Base-by-base conservation (phyloP, 2,113 vertebrate species). In the Sinocyclocheilus maitianheensis region DNA sequence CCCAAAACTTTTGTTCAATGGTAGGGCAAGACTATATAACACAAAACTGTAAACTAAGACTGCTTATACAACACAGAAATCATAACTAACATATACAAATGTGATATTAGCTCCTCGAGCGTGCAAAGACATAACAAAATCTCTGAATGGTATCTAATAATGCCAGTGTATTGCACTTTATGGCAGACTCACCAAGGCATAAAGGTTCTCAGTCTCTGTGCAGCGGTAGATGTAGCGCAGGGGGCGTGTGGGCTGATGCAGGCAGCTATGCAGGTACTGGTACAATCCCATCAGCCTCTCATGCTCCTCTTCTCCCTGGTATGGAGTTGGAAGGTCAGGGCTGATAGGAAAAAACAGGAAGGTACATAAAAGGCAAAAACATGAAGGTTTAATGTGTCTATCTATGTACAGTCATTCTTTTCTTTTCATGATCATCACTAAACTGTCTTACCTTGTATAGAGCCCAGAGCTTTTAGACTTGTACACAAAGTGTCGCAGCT, bases 381-480 rank as follows among this genome's bases (percentile, higher is more conserved):
- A n/a, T 48, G 2, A 75, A n/a, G 37, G 3, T 37, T 26, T 34
- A 40, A 72, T 72, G 69, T 40, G 26, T 40, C 69, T 40, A 40
- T 34, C 37, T 74, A 12, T 40, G 9, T 37, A 37, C 30, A 65
- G 18, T 10, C 12, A 67, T 30, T 46, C 9, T 46, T 46, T 30
- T 55, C n/a, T 43, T 43, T 46, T 46, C 43, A 53, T 51, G 75
- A 76, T 53, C 24, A 77, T 18, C n/a, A 53, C 37, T 14, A 63
- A 14, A 0, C 4, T 75, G n/a, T 80, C 55, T 94, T 91, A 99
- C 98, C 98, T 98, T 93, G 98, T 99, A 92, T 98, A 99, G 83
- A 99, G 95, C 46, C 97, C 97, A 0, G 98, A 99, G 93, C 98
- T 99, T 94, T 98, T 99, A 12, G 97, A 99, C 90, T 99, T 99